These are phyloP conservation scores for Papilio xuthus DNA, from an alignment of 1,140 invertebrate species.

Conservation along the genomic window DNA sequence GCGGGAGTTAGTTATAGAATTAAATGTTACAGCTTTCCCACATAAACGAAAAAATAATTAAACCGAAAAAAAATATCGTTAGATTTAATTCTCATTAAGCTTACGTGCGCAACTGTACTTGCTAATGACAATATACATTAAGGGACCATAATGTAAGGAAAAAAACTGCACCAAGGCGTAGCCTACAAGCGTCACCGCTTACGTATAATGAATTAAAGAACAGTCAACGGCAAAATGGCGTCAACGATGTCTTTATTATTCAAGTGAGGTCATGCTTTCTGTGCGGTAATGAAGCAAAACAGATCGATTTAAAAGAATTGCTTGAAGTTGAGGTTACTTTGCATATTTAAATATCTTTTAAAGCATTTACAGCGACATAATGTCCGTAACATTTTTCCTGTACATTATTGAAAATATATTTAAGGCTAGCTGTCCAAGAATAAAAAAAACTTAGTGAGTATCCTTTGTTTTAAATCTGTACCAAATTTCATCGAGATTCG, in stretches of 20 bases:
- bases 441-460: no score
- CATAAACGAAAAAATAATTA: not conserved
- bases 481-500: no score
- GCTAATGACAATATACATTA: conserved; percentile 32
- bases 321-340: not conserved
- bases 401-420: not conserved
- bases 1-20: no score
- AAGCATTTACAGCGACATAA: not conserved
- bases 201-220: conserved; percentile 37
- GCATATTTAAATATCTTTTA: conserved; percentile 3
- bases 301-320: conserved; percentile 19
- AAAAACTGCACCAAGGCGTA: conserved; percentile 34
- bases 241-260: conserved; percentile 35
- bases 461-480: no score
- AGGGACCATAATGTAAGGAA: conserved; percentile 29
- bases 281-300: conserved; percentile 18
- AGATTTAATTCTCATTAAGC: conserved; percentile 35
- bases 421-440: no score
- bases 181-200: conserved; percentile 31
- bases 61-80: conserved; percentile 7
- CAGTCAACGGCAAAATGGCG: conserved; percentile 33
- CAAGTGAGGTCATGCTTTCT: conserved; percentile 29
- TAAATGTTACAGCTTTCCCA: not conserved
- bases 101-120: conserved; percentile 31
- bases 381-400: not conserved